Evolutionary conservation across 2,113 vertebrate species (phyloP).

Genomic region (Pampusana beccarii): DNA sequence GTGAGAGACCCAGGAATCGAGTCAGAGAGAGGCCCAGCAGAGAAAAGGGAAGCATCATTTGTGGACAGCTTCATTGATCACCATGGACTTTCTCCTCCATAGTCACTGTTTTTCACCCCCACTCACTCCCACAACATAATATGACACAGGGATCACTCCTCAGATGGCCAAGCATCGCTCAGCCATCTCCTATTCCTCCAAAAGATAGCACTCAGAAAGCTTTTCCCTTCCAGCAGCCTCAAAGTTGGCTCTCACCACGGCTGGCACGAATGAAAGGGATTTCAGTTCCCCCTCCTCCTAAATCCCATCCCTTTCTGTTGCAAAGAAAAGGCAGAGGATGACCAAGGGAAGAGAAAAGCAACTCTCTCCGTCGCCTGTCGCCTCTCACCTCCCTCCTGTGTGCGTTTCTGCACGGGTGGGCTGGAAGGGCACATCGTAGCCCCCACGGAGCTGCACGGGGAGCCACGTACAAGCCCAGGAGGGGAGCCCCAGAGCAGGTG

Average conservation of each 20-base stretch:
- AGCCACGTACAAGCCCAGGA: not conserved
- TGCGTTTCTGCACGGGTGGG: not conserved
- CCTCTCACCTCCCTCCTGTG: not conserved
- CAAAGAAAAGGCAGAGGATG: not conserved
- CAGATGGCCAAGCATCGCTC: not conserved
- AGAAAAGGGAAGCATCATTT: not conserved
- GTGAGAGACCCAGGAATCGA: not conserved
- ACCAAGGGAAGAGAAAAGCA: not conserved
- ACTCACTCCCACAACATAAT: not conserved
- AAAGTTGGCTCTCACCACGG: conserved; percentile 42
- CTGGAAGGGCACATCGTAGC: not conserved
- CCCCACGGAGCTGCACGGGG: not conserved
- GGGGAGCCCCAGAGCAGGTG: not conserved
- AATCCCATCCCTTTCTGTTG: not conserved
- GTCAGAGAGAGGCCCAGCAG: conserved; percentile 13
- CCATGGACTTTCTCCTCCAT: not conserved
- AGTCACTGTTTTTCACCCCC: not conserved
- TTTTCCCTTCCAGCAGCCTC: conserved; percentile 4
- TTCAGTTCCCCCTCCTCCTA: not conserved
- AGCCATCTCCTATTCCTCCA: not conserved
- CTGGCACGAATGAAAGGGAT: conserved; percentile 21
- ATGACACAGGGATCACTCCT: not conserved
- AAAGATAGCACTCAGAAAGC: not conserved
- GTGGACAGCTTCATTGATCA: not conserved
- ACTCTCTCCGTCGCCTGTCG: not conserved